Base-by-base conservation (phyloP, 2,888 invertebrate genomes). In the Amiota minor region DNA sequence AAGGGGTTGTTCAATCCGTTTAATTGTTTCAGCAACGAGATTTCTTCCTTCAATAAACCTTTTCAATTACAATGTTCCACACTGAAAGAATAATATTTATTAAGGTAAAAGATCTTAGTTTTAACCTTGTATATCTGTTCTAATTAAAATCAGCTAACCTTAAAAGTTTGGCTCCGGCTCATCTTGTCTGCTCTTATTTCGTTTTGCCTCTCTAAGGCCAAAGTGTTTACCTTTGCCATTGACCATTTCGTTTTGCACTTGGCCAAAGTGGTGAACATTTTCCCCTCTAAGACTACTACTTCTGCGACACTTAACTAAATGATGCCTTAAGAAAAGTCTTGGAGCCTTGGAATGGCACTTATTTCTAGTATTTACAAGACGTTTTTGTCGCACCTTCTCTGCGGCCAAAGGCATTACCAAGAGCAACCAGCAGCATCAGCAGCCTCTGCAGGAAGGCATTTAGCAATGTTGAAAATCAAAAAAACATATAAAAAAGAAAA, bases 101-200 rank as follows among this genome's bases (percentile, higher is more conserved):
- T 20, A 12, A 62, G 62, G 45, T 14, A 16, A 35, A 12, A 18
- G 18, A 8, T 4, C 50, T 68, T 53, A 50, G 67, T 23, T 23
- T 68, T 68, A 68, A 68, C 67, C 67, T 68, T 68, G 67, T 23
- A 47, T 53, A 68, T 68, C 50, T 35, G 35, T 23, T 68, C 67
- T 68, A 68, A 68, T 68, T 68, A 68, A 68, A 68, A 68, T 68
- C 67, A 50, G 35, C 67, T 53, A 68, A 68, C 67, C 67, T 53
- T 50, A 53, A 53, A 53, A 35, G 53, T 53, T 59, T 59, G 18
- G 18, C 59, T 20, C 23, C 20, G 59, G 23, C 59, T 59, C 56
- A n/a, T 18, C 56, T 56, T 20, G 16, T 18, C 56, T 12, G 16
- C 4, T 18, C 56, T 56, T 20, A n/a, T 20, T 11, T 6, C 59